A percentile compares a stretch with the other conserved stretches of the same genome.
phyloP scores from a whole-genome alignment of 2,113 vertebrate genomes.

The Macrotus californicus region DNA sequence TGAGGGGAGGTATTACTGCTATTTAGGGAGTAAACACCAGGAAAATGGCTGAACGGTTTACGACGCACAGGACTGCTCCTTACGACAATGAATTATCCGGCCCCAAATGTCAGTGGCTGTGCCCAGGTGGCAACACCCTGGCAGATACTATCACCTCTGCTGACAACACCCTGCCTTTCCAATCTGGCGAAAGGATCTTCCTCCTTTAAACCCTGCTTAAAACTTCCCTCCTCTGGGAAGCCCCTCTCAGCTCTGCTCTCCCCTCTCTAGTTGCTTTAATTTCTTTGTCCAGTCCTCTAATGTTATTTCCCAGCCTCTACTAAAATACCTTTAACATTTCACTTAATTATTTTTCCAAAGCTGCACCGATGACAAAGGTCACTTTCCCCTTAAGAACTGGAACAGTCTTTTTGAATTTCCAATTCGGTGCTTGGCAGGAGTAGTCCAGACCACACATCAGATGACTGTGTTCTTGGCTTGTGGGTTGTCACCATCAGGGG shows the following conservation, averaged over 20 bases:
- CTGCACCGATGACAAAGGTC: neutral
- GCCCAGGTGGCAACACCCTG: neutral
- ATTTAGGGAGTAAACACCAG: neutral
- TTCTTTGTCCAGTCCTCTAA: neutral
- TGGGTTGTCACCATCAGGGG: neutral
- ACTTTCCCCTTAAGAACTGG: neutral
- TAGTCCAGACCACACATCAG: neutral
- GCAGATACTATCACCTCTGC: neutral
- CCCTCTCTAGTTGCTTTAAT: neutral
- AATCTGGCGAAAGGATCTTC: neutral
- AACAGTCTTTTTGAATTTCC: neutral
- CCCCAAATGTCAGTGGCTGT: neutral
- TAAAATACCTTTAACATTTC: neutral
- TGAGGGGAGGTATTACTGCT: neutral
- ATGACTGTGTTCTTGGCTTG: neutral
- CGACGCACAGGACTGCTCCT: neutral
- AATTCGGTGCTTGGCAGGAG: neutral
- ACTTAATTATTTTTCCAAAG: neutral
- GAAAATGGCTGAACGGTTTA: neutral
- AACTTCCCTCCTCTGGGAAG: neutral
- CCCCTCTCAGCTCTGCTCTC: neutral
- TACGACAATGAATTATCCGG: neutral
- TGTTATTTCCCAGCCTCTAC: neutral
- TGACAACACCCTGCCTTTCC: neutral
- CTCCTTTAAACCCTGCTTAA: neutral